Evolutionary conservation across 2,797 vertebrate genomes (phyloP), one percentile per base, ranked within the genome.

Genomic region (Myripristis jacobus): DNA sequence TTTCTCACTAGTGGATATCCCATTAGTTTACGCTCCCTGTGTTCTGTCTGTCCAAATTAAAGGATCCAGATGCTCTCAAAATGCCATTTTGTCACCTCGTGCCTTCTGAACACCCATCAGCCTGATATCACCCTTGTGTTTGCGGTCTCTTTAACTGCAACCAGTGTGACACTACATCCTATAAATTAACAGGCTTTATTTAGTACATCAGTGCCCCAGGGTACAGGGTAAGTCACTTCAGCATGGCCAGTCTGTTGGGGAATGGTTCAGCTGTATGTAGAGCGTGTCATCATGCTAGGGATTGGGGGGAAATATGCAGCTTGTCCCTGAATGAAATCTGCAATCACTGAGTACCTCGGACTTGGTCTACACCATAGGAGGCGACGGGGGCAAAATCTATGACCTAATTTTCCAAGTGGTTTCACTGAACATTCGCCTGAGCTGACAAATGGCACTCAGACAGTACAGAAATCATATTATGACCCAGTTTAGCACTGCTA

Each of bases 201-300:
- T 79, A 64, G 74, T 62, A 56, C 29, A 13, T 18, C n/a, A 19
- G 46, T 4, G 29, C 64, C 73, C 54, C 9, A 34, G 66, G 82
- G 2, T 46, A 43, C 66, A 43, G 66, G 59, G 66, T 77, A 84
- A 84, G 43, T 84, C 68, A 64, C 65, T 62, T 60, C 48, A 77
- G 24, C 1, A 6, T 46, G 51, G 55, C 31, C 63, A 19, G 71
- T 55, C 51, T 77, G 67, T 76, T 59, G 64, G 31, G 52, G 38
- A 57, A 46, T n/a, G 19, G 54, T 67, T 84, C 59, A 47, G 77
- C 81, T 76, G 65, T 53, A 78, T 68, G 71, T 78, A 68, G 73
- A 87, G 75, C 21, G 3, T 12, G 22, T 46, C 64, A 53, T 79
- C 67, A 34, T 79, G 46, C 12, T 8, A 4, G 24, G 21, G 51